Evolutionary conservation across 2,113 vertebrate species (phyloP).

Genomic region (Procapra przewalskii): DNA sequence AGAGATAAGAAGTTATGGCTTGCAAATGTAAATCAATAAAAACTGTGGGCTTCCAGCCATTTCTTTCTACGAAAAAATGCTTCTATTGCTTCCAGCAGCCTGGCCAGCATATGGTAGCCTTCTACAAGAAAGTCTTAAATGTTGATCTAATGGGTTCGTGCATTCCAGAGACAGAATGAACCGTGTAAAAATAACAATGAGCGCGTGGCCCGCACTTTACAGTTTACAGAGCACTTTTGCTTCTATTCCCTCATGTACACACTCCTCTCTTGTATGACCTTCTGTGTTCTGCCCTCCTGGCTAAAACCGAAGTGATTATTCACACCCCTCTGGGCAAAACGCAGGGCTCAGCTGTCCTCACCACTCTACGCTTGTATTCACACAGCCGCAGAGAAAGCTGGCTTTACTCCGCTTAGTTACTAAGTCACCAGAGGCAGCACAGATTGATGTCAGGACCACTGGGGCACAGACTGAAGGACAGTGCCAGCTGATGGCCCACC

Average conservation of each 20-base stretch:
- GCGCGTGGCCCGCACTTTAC: background rate
- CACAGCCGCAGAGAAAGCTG: background rate
- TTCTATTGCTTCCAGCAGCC: background rate
- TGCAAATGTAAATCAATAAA: constrained; percentile 54
- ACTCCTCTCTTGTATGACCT: too few species aligned
- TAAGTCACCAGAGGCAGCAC: background rate
- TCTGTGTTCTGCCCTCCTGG: background rate
- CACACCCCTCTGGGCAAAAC: background rate
- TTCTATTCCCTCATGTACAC: background rate
- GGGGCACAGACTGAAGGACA: background rate
- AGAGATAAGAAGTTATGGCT: constrained; percentile 54
- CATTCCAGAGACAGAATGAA: background rate
- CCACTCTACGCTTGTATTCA: accelerated
- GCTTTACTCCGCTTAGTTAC: background rate
- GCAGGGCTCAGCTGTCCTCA: background rate
- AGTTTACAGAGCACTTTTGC: background rate
- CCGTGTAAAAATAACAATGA: background rate
- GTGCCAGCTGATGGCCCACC: background rate
- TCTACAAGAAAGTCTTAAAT: background rate
- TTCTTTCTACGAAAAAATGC: constrained; percentile 13
- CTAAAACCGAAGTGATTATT: background rate
- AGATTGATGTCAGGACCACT: background rate
- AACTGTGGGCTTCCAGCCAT: constrained; percentile 8
- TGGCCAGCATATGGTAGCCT: background rate
- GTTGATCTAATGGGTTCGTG: background rate